Base-by-base conservation (phyloP, 2,888 invertebrate species). In the Scaeva pyrastri region DNA sequence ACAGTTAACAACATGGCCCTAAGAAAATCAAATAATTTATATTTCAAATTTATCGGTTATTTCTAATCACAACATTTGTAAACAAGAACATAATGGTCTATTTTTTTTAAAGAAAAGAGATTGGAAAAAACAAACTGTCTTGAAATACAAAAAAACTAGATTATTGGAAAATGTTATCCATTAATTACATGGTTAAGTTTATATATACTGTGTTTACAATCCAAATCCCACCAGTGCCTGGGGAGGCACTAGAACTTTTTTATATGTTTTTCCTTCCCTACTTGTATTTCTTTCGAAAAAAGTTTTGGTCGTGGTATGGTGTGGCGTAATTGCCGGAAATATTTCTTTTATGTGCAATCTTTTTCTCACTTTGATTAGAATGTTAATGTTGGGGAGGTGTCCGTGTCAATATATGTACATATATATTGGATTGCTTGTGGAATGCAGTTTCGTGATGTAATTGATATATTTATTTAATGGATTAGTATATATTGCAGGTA, bases 301-400 rank as follows among this genome's bases (percentile, higher is more conserved):
- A 26, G 45, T 39, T 62, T 43, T 21, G 36, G 58, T 58, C 19
- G n/a, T 43, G 31, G 41, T 4, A 21, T 66, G 19, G 45, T 19
- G 31, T 76, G 55, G 62, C 19, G 36, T 81, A 75, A 76, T 70
- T 71, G 62, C 48, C 39, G 76, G 76, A 71, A 75, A 64, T 71
- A 45, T 36, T 75, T 68, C 60, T 70, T 70, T 50, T 43, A 71
- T 48, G 70, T 56, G 39, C 48, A 62, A 62, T 55, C 45, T 55
- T 2, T 23, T 52, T 39, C 36, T 36, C 56, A 36, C 60, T 80
- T 60, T 80, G 68, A 48, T 74, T 73, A 39, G n/a, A 43, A 26
- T 66, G 23, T 52, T 26, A 5, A 3, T 31, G 45, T 56, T 56
- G 39, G 39, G 79, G 48, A 74, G 36, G n/a, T 50, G 52, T 26